Base-by-base conservation (phyloP, 1,140 invertebrate genomes). In the Bombus sibiricus region DNA sequence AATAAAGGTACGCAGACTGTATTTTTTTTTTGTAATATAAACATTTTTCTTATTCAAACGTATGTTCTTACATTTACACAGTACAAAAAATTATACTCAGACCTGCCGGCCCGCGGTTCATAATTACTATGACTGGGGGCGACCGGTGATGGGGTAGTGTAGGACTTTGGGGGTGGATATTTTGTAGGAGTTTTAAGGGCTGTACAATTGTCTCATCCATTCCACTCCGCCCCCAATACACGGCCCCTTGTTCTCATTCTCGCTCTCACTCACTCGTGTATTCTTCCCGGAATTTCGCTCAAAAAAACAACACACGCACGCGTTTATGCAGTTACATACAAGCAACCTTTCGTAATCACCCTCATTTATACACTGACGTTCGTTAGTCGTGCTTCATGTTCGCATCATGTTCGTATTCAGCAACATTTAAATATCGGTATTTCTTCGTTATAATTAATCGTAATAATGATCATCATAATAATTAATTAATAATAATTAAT, bases 11-110 rank as follows among this genome's bases (percentile, higher is more conserved):
- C 37, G 37, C 57, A 39, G 28, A 9, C 34, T n/a, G 71, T 81
- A 59, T 72, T 93, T 68, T 66, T 79, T 80, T 80, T 94, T 93
- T 92, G 95, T 95, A 95, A 95, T 95, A 95, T 95, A 95, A 95
- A 95, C 94, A 95, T 95, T 96, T 94, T 95, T 94, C 94, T 95
- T 95, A 95, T 96, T 95, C 94, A 95, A 96, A 96, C 95, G 95
- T 95, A 95, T 95, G 94, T 95, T 95, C 95, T 96, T 96, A 95
- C 95, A 96, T 96, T 95, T 96, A 95, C 95, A 96, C 95, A 95
- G 95, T 96, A 96, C 95, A 95, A 95, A 96, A 96, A 96, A 95
- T 95, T 96, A 95, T 95, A 95, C 94, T 95, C 92, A 92, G 90
- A 94, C 91, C 92, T 93, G 92, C 93, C 93, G 91, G 90, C 92